Base-by-base conservation (phyloP, 2,113 vertebrate species). In the Salminus brasiliensis region DNA sequence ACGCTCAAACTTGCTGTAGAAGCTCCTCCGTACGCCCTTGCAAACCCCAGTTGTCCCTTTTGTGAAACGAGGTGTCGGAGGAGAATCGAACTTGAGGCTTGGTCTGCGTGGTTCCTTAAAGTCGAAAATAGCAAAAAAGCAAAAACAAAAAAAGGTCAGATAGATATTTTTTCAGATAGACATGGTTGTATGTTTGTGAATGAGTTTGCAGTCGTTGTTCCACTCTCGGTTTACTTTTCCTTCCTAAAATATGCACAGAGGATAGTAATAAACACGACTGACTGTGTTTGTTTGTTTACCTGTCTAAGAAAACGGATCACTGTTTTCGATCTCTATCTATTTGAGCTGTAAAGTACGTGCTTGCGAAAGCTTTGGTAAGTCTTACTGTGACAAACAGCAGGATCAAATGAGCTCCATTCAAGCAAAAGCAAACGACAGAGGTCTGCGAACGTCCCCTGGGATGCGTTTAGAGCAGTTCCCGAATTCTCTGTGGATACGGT, bases 221-320 rank as follows among this genome's bases (percentile, higher is more conserved):
- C 13, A 52, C 29, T 32, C 9, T 43, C 12, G 18, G 29, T 75
- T 43, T 29, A 32, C 45, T 21, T 68, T 69, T 72, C 1, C 0
- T 73, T 52, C 16, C 47, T 49, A 52, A 55, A 65, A 36, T 34
- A 41, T 55, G 71, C 73, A 71, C 76, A 75, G 55, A 83, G 57
- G 34, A 62, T 67, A 11, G 78, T 16, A 60, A 72, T 36, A 57
- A 59, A 67, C 62, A 27, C 45, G 27, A 30, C 15, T 78, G 27
- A 57, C 32, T 63, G 41, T 15, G 57, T 71, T 63, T 57, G 62
- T 27, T 71, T 4, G 29, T 36, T 29, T 32, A n/a, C 21, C n/a
- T n/a, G n/a, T n/a, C n/a, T 81, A 45, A 10, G 21, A 49, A 73
- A 32, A 63, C 55, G 52, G 3, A 55, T 66, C 45, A 7, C 52